Base-by-base conservation (phyloP, 2,113 vertebrate species). In the Aptenodytes patagonicus region DNA sequence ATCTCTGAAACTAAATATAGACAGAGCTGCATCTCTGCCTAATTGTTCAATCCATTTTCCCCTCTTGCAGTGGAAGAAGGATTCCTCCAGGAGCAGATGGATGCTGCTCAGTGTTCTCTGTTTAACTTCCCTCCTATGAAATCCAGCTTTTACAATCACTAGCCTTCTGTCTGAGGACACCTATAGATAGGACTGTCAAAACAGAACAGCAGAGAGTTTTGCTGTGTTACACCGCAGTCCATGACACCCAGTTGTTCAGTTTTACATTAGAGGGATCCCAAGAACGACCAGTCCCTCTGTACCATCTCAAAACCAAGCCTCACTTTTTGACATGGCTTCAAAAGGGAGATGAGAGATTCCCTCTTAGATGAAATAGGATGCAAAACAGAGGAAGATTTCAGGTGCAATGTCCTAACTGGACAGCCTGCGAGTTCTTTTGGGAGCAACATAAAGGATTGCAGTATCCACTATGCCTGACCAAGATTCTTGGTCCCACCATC, bases 1-100 rank as follows among this genome's bases (percentile, higher is more conserved):
- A 60, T 82, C 47, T 87, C 68, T 87, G 44, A 78, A 92, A 75
- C 60, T 77, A 82, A 49, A 95, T 89, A 87, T 90, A 93, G 77
- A 49, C 25, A 69, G 54, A 84, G 21, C 8, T 60, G 11, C 31
- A 87, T 69, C 60, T 78, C 42, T 87, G 22, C 13, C 64, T 84
- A 86, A 51, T 55, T 89, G 18, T 68, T 83, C 60, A 78, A 64
- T 5, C 6, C 17, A 28, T 64, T 92, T 58, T 55, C 14, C 17
- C 5, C 40, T 92, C n/a, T 77, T 62, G 9, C 34, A 73, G 22
- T 28, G 18, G 40, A 91, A 69, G 7, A 72, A 82, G n/a, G 29
- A 68, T 52, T 95, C n/a, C n/a, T 78, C 26, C 28, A 38, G 19
- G 40, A 73, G 55, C 22, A 87, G 46, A 57, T 20, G 17, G 47